phyloP scores from a whole-genome alignment of 1,140 invertebrate genomes.

The Yoshiicerus persimilis region DNA sequence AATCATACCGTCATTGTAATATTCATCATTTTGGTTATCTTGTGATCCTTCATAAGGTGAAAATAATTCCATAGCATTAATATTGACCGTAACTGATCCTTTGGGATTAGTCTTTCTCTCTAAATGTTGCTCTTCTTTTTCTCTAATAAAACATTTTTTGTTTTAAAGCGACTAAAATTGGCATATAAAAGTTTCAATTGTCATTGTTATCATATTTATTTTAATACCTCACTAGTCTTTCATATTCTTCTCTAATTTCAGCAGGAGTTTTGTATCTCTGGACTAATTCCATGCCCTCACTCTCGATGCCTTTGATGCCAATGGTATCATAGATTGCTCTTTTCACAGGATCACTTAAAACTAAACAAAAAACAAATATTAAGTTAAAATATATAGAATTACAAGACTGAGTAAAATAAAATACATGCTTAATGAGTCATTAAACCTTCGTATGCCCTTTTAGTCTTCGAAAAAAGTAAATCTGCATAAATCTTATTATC shows the following conservation, averaged over 20 bases:
- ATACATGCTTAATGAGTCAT: constrained; percentile 5
- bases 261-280: constrained; percentile 84
- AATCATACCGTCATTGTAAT: constrained; percentile 45
- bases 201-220: background rate
- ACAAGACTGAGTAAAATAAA: background rate
- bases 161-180: background rate
- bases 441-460: constrained; percentile 88
- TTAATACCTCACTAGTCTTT: constrained; percentile 67
- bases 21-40: constrained; percentile 67
- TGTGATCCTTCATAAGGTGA: constrained; percentile 63
- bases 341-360: constrained; percentile 74
- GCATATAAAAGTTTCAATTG: background rate
- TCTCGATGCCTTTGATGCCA: constrained; percentile 77
- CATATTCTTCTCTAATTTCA: constrained; percentile 93
- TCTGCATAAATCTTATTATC: constrained; percentile 83
- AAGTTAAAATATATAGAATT: background rate
- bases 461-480: constrained; percentile 85
- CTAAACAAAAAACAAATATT: constrained; percentile 57
- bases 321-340: constrained; percentile 79
- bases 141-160: constrained; percentile 2
- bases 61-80: constrained; percentile 93
- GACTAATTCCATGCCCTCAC: constrained; percentile 89
- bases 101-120: constrained; percentile 76
- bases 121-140: constrained; percentile 32
- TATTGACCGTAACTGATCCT: constrained; percentile 78